These are phyloP conservation scores for Strix aluco DNA, from an alignment of 2,113 vertebrate species.

Conservation along the genomic window DNA sequence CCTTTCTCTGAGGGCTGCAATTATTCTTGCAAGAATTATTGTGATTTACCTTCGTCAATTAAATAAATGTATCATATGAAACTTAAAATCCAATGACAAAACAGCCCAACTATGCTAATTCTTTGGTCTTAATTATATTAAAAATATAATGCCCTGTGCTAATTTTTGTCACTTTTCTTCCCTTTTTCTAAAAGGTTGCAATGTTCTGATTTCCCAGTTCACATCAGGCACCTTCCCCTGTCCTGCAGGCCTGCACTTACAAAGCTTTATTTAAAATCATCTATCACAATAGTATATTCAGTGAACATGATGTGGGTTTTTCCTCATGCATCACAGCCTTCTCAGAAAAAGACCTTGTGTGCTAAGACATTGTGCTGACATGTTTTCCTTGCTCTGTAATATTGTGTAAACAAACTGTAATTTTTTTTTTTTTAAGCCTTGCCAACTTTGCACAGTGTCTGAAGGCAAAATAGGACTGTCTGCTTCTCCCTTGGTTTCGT, in stretches of 20 bases:
- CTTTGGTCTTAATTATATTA: background rate
- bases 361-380: background rate
- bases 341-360: background rate
- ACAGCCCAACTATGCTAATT: background rate
- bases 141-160: background rate
- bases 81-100: background rate
- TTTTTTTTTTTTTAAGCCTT: constrained; percentile 1
- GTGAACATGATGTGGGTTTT: background rate
- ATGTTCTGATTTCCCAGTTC: background rate
- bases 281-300: background rate
- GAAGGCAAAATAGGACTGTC: background rate
- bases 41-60: background rate
- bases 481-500: background rate
- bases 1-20: background rate
- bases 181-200: background rate
- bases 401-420: constrained; percentile 36
- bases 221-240: background rate
- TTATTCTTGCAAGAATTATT: background rate
- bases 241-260: background rate
- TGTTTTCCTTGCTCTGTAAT: constrained; percentile 30
- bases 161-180: background rate
- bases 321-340: background rate
- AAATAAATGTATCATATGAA: background rate
- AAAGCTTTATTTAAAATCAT: background rate
- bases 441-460: background rate